Conservation (phyloP, 2,113 vertebrate species). For the Chloebia gouldiae region DNA sequence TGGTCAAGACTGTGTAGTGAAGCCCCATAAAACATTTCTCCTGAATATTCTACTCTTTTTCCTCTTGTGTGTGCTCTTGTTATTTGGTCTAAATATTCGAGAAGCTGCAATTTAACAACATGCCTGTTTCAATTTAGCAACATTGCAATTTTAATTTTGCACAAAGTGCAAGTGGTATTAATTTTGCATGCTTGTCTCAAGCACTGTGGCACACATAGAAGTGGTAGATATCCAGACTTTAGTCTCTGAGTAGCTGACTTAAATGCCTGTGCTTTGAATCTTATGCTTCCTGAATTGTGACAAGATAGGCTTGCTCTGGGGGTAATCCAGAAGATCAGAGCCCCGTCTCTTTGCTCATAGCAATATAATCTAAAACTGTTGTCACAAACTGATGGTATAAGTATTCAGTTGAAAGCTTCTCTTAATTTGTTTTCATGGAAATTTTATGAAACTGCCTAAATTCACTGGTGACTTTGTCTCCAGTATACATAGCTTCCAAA, state of each 20-base stretch:
- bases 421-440: not conserved
- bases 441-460: not conserved
- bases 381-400: not conserved
- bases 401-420: not conserved
- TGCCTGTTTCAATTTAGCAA: not conserved
- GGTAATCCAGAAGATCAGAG: not conserved
- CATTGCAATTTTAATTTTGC: not conserved
- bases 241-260: not conserved
- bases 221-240: not conserved
- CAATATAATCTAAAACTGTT: not conserved
- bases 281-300: not conserved
- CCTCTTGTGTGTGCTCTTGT: not conserved
- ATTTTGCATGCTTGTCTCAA: not conserved
- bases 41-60: not conserved
- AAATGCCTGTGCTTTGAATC: not conserved
- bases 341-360: not conserved
- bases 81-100: not conserved
- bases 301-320: not conserved
- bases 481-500: not conserved
- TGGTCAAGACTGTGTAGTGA: not conserved
- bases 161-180: not conserved
- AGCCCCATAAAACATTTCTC: not conserved
- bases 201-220: not conserved
- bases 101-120: not conserved
- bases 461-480: not conserved